Evolutionary conservation across 2,797 vertebrate species (phyloP), one percentile per base, ranked within the genome.

Genomic region (Sebastiscus tertius): DNA sequence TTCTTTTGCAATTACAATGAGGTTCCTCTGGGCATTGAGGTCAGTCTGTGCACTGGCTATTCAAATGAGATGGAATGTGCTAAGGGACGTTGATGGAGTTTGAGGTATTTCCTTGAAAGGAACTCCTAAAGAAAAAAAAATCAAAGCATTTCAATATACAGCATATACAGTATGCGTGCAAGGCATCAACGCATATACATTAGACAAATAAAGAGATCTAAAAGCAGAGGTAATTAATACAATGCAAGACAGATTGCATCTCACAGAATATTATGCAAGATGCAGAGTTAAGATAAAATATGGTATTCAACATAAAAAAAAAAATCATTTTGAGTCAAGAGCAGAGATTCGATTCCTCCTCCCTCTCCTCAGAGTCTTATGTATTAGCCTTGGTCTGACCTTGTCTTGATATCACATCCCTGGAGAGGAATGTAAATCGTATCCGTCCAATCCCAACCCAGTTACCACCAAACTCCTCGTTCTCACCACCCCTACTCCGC

Each of bases 391-490:
- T 92, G 88, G 90, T 92, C 90, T 95, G 94, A 94, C 94, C 95
- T 95, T 95, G 93, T 92, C 92, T 93, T 83, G 79, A 91, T 95
- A 95, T 95, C 93, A 91, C 93, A 93, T 94, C 94, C 94, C 91
- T 79, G 87, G 93, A 92, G 93, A 95, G 92, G 94, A 95, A 95
- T 95, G 94, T 90, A 93, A 93, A 93, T 92, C 89, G 85, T 91
- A 94, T 94, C 92, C 92, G 80, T 94, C 91, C 93, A 92, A 93
- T 92, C 90, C 91, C 91, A 88, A 91, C 92, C 90, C 92, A 87
- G 84, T 93, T 91, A 94, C 93, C 91, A 85, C 93, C 91, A 90
- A 92, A 90, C 90, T 93, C 86, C 88, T 91, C 72, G 68, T 91
- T 94, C 91, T 94, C 93, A 90, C 90, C 92, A 87, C 91, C 89